Base-by-base conservation (phyloP, 2,797 vertebrate genomes). In the Ibycter americanus region DNA sequence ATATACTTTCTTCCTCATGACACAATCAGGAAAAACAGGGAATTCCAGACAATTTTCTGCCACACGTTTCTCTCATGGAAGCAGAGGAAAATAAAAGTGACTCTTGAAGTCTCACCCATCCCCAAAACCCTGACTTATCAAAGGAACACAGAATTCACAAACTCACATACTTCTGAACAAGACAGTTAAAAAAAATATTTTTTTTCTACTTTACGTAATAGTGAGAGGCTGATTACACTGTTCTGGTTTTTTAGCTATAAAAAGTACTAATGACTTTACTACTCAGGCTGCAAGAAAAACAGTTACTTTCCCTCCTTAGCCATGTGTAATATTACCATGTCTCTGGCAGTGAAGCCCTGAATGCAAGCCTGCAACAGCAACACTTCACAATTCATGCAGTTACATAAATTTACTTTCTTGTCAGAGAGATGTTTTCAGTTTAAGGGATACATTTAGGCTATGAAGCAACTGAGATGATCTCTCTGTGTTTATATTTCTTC, bases 361-460 rank as follows among this genome's bases (percentile, higher is more conserved):
- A 81, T 32, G 13, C 34, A 95, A 87, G 62, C 42, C 54, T 88
- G 52, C 31, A 71, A 51, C 32, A 76, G 42, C 29, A 74, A 29
- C 17, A 3, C 34, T 83, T 94, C 51, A 49, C 47, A 80, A 46
- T 76, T 84, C 72, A 68, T 51, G 36, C 25, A 80, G 67, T 90
- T 79, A 83, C 46, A 88, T 83, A 83, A 76, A 93, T 91, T 95
- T 92, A 72, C 55, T 90, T 90, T 87, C 83, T 89, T 93, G 73
- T 76, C 93, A 79, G 40, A 93, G 56, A 89, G 54, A 29, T 19
- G 32, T 68, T 94, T 96, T 68, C 62, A 66, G 93, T 97, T 97
- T 87, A 90, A 95, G 93, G 70, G 90, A 83, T 82, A 51, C 38
- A 79, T 93, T 93, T 89, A 80, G 92, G 76, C 86, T 95, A 87